Conservation (phyloP, 2,113 vertebrate genomes). For the Microtus montanus region DNA sequence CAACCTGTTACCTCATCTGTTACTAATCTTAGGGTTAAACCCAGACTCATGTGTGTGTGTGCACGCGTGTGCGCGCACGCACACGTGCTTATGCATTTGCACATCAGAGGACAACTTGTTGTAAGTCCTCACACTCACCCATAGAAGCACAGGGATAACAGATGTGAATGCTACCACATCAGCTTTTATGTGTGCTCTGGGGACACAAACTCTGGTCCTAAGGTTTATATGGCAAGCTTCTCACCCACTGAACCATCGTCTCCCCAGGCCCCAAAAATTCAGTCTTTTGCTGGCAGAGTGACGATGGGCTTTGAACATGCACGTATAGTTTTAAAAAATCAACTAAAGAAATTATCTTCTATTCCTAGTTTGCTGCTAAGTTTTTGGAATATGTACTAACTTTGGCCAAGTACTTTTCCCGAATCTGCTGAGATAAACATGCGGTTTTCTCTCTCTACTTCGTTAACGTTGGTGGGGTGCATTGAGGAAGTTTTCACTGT, state of each 20-base stretch:
- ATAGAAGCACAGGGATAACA: background rate
- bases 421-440: background rate
- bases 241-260: background rate
- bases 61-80: background rate
- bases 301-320: background rate
- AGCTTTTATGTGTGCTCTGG: background rate
- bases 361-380: background rate
- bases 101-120: background rate
- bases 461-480: background rate
- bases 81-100: background rate
- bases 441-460: background rate
- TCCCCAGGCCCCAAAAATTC: background rate
- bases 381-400: slow-evolving; percentile 17
- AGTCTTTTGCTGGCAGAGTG: background rate
- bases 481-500: background rate
- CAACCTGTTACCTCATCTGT: background rate
- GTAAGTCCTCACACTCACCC: background rate
- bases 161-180: too few relatives aligned
- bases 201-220: background rate
- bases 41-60: background rate
- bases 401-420: background rate
- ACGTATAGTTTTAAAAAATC: background rate
- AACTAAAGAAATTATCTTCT: background rate
- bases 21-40: background rate
- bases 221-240: background rate